Percentiles rank a stretch among this genome's conserved stretches.
These are phyloP conservation scores for Archaeoteleia sp. DNA, from an alignment of 2,888 invertebrate species.

Conservation along the genomic window DNA sequence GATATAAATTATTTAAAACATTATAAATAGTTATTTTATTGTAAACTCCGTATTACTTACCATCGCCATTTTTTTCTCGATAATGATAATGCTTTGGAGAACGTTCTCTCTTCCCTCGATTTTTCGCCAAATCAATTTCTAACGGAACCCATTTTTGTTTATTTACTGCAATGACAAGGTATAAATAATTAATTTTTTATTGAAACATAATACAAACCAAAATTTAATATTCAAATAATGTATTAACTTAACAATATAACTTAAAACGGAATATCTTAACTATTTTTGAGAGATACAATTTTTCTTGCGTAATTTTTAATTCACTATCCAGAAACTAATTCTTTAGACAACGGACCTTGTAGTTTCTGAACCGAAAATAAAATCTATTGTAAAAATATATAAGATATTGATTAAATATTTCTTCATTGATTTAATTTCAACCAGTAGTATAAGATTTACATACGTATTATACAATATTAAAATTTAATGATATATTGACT, in stretches of 20 bases:
- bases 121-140: conserved; percentile 88
- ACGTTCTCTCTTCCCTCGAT: conserved; percentile 80
- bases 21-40: too few species aligned
- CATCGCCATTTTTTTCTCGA: conserved; percentile 72
- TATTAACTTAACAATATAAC: not conserved
- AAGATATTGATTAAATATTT: too few species aligned
- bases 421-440: not conserved
- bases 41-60: too few species aligned
- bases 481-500: not conserved
- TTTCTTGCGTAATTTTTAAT: too few species aligned
- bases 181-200: conserved; percentile 9
- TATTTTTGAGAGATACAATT: too few species aligned
- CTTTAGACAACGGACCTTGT: too few species aligned
- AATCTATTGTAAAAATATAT: too few species aligned
- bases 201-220: conserved; percentile 38
- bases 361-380: too few species aligned
- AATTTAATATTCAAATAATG: not conserved
- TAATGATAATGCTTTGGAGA: conserved; percentile 74
- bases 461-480: conserved; percentile 2
- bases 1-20: too few species aligned
- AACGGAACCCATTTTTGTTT: conserved; percentile 94
- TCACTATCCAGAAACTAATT: too few species aligned
- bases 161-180: conserved; percentile 67
- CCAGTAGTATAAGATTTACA: not conserved
- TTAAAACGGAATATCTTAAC: not conserved